Conservation (phyloP, 2,797 vertebrate species). For the Myotis myotis region DNA sequence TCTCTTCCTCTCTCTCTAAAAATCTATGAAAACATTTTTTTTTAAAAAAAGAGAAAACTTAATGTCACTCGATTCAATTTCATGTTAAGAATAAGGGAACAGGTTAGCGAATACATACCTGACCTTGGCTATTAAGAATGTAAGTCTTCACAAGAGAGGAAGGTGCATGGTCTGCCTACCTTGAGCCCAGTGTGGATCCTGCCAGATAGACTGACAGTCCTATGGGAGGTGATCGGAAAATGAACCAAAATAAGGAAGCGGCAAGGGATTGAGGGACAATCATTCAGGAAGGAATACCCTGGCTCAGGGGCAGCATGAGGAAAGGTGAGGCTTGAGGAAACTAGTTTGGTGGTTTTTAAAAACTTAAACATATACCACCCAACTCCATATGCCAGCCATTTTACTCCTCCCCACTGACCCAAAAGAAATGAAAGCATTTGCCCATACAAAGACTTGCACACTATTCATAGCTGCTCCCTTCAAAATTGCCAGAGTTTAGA, state of each 20-base stretch:
- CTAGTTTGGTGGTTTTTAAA: neutral
- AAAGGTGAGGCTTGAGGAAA: neutral
- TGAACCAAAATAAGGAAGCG: neutral
- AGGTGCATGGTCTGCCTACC: neutral
- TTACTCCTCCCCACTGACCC: neutral
- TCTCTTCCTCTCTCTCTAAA: no score
- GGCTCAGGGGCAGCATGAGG: neutral
- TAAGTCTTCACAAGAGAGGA: neutral
- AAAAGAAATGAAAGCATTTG: neutral
- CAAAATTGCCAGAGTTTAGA: neutral
- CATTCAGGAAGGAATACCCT: neutral
- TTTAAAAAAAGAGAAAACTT: no score
- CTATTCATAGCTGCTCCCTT: neutral
- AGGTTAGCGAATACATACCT: neutral
- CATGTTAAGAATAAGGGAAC: neutral
- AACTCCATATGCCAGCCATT: neutral
- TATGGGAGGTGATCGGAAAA: neutral
- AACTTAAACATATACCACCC: neutral
- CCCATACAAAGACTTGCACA: neutral
- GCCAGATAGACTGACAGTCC: neutral
- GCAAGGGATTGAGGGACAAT: neutral
- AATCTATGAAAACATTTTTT: no score
- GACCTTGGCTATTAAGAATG: neutral
- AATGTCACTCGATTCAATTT: neutral
- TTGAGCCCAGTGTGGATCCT: neutral